Evolutionary conservation across 2,888 invertebrate genomes (phyloP), one percentile per base, ranked within the genome.

Genomic region (Ormyrus labotus): DNA sequence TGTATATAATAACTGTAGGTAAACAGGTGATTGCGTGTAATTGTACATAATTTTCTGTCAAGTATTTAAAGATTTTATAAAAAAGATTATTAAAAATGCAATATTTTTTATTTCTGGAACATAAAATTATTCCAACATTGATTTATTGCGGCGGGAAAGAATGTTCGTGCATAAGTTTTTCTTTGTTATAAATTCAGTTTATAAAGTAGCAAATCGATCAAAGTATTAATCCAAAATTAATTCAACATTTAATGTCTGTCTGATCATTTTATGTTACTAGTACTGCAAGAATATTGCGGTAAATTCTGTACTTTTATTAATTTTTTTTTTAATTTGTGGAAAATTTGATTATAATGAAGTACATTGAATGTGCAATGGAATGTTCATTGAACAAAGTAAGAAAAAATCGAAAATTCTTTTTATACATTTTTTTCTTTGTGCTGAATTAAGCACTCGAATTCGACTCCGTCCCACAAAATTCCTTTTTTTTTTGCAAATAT

Each of bases 391-490:
- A 34, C 34, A 34, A 34, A 34, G 34, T 64, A 11, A n/a, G 8
- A 7, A 50, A 64, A 68, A 68, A n/a, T 50, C 48, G 50, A 65
- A 74, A 34, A 9, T 10, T 6, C 13, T 57, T 50, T 50, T 47
- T 63, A 13, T n/a, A 57, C 50, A 57, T n/a, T 47, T 13, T 13
- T 65, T 71, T 78, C 69, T 71, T 10, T 45, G 47, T 57, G 55
- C 13, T 10, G 53, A 63, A 47, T 76, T 55, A 50, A 50, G n/a
- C 10, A 45, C 47, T 78, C 50, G 57, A 73, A 69, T 69, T 69
- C 58, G 73, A 79, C 68, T 79, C 78, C 73, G 73, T 79, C 78
- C 78, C 51, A 45, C 13, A 0, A 63, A 7, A 8, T 45, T 47
- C 34, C 34, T 63, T 63, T 58, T 61, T 55, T n/a, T 47, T 19